Evolutionary conservation across 2,888 invertebrate genomes (phyloP).

Genomic region (Cheilosia impressa): DNA sequence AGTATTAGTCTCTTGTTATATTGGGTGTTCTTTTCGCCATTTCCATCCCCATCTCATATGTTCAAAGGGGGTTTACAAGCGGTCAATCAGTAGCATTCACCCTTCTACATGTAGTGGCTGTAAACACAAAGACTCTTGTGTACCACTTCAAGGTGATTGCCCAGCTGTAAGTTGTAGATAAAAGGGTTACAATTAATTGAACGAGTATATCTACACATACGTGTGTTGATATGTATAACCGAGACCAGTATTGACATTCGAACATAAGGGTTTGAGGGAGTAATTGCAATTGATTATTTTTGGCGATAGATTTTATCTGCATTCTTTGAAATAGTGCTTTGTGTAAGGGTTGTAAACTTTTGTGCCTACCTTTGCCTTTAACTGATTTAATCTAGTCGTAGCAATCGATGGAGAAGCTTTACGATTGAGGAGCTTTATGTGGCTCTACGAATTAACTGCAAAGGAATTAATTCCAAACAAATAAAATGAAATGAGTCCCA

Average conservation of each 20-base stretch:
- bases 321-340: not conserved
- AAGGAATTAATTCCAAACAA: too few species aligned
- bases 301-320: slow-evolving; percentile 16
- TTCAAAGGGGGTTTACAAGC: slow-evolving; percentile 23
- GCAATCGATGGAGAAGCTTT: too few species aligned
- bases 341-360: not conserved
- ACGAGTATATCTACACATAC: slow-evolving; percentile 8
- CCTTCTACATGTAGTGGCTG: slow-evolving; percentile 41
- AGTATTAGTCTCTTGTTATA: slow-evolving; percentile 27
- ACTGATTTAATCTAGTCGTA: too few species aligned
- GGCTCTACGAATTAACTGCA: too few species aligned
- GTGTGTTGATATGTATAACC: not conserved
- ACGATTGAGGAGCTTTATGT: too few species aligned
- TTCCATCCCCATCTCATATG: not conserved
- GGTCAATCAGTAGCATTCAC: slow-evolving; percentile 64
- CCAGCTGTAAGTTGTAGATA: slow-evolving; percentile 49
- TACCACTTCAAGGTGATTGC: slow-evolving; percentile 62
- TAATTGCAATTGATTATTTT: slow-evolving; percentile 59
- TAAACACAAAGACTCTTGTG: slow-evolving; percentile 34
- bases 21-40: not conserved
- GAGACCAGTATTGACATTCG: slow-evolving; percentile 26
- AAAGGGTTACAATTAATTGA: slow-evolving; percentile 71
- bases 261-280: not conserved
- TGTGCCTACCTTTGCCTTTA: not conserved
- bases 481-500: too few species aligned